These are phyloP conservation scores for Oasisia sp. DNA, from an alignment of 2,888 invertebrate species.

Conservation along the genomic window DNA sequence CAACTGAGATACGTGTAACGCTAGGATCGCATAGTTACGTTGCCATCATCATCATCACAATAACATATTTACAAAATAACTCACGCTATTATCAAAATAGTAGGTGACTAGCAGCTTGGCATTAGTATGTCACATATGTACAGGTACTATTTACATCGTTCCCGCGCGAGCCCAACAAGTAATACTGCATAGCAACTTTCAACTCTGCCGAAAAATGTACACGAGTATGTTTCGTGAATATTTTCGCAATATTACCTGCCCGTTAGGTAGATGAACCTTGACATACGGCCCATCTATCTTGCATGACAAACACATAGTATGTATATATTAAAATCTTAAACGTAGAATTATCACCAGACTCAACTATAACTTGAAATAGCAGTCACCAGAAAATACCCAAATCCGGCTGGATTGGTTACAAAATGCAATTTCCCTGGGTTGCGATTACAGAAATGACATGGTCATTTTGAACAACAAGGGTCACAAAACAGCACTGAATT, in stretches of 20 bases:
- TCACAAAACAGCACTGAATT: not conserved
- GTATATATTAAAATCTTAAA: not conserved
- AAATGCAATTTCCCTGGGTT: constrained; percentile 17
- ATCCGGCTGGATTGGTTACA: not conserved
- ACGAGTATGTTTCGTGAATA: not conserved
- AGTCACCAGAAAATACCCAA: not conserved
- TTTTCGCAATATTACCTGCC: not conserved
- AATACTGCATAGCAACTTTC: constrained; percentile 17
- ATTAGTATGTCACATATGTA: constrained; percentile 17
- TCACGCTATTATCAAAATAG: constrained; percentile 17
- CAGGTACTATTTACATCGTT: not conserved
- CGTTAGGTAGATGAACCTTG: not conserved
- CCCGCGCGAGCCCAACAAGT: not conserved
- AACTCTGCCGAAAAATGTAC: not conserved
- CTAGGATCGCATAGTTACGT: not conserved
- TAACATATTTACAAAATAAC: constrained; percentile 6
- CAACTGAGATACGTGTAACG: not conserved
- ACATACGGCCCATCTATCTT: not conserved
- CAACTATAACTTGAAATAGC: not conserved
- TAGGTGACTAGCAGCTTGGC: constrained; percentile 17
- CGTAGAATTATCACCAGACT: not conserved
- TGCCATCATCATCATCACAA: not conserved
- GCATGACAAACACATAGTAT: constrained; percentile 1
- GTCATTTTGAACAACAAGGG: not conserved
- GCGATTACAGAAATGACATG: not conserved